Percentiles rank a stretch among this genome's conserved stretches.
Conservation (phyloP, 1,140 invertebrate genomes). For the Diplogasteroides magnus region DNA sequence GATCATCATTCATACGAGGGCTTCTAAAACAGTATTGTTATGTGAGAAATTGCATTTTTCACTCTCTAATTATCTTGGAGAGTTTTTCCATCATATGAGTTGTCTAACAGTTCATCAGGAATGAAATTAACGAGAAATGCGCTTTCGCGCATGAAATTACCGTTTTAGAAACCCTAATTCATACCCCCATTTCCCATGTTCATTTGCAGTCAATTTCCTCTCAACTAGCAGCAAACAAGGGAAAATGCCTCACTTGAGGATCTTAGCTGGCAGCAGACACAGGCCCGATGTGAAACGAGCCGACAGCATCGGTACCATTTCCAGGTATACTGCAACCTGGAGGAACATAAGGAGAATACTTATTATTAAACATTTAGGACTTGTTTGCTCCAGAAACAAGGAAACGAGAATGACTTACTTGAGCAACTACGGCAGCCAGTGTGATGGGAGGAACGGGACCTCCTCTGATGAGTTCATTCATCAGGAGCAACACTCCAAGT, state of each 20-base stretch:
- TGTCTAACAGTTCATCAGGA: too few relatives aligned
- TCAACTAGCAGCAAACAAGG: neutral
- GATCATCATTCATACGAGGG: slow-evolving; percentile 59
- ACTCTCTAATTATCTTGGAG: neutral
- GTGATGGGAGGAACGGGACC: slow-evolving; percentile 67
- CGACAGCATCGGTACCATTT: slow-evolving; percentile 28
- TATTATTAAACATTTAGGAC: neutral
- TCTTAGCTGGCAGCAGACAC: neutral
- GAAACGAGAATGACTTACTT: slow-evolving; percentile 23
- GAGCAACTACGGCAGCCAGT: slow-evolving; percentile 58
- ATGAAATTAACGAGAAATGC: too few relatives aligned
- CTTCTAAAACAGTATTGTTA: neutral
- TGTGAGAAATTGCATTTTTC: neutral
- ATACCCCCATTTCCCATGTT: neutral
- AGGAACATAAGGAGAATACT: neutral
- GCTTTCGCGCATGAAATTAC: neutral
- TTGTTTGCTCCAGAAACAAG: too few relatives aligned
- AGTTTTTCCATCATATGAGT: too few relatives aligned
- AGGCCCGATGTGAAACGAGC: slow-evolving; percentile 57
- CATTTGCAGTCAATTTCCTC: too few relatives aligned
- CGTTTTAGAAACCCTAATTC: neutral
- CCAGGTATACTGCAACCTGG: slow-evolving; percentile 53
- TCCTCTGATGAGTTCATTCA: slow-evolving; percentile 58
- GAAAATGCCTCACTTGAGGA: neutral
- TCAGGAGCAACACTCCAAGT: slow-evolving; percentile 21